Percentiles rank a stretch among this genome's conserved stretches.
Conservation (phyloP, 2,797 vertebrate species). For the Helicolenus hilgendorfi region DNA sequence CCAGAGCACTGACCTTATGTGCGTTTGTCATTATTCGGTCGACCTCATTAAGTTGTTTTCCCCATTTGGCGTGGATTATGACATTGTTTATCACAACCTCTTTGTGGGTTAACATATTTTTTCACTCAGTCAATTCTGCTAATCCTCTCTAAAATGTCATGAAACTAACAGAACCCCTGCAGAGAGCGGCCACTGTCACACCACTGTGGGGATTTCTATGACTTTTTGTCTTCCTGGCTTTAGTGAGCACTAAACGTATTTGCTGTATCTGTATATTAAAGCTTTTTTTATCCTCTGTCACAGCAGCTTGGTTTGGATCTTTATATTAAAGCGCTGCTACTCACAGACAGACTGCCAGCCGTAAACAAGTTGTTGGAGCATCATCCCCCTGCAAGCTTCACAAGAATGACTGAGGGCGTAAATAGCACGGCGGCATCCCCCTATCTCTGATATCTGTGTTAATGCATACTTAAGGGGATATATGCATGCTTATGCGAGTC, state of each 20-base stretch:
- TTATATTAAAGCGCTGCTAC: constrained; percentile 43
- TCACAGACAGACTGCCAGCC: constrained; percentile 9
- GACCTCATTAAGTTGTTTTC: constrained; percentile 77
- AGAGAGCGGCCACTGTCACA: constrained; percentile 34
- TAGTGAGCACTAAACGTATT: constrained; percentile 40
- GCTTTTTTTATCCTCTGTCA: constrained; percentile 42
- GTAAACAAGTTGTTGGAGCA: constrained; percentile 52
- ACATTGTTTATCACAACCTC: constrained; percentile 68
- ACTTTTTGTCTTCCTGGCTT: constrained; percentile 55
- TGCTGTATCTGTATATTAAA: constrained; percentile 59
- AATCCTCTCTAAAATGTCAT: constrained; percentile 80
- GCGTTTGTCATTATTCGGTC: constrained; percentile 43
- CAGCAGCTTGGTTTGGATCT: constrained; percentile 43
- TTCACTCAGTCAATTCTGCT: constrained; percentile 44
- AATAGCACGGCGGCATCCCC: constrained; percentile 25
- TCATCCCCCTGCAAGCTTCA: constrained; percentile 31
- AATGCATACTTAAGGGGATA: constrained; percentile 82
- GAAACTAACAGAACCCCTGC: constrained; percentile 51
- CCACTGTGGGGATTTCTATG: constrained; percentile 42
- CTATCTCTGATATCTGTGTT: constrained; percentile 75
- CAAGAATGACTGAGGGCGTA: constrained; percentile 42
- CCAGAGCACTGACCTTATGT: constrained; percentile 22
- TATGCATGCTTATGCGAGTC: constrained; percentile 50
- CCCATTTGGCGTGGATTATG: constrained; percentile 57
- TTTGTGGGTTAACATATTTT: constrained; percentile 68